phyloP scores from a whole-genome alignment of 2,113 vertebrate species.

The Plecturocebus donacophilus region DNA sequence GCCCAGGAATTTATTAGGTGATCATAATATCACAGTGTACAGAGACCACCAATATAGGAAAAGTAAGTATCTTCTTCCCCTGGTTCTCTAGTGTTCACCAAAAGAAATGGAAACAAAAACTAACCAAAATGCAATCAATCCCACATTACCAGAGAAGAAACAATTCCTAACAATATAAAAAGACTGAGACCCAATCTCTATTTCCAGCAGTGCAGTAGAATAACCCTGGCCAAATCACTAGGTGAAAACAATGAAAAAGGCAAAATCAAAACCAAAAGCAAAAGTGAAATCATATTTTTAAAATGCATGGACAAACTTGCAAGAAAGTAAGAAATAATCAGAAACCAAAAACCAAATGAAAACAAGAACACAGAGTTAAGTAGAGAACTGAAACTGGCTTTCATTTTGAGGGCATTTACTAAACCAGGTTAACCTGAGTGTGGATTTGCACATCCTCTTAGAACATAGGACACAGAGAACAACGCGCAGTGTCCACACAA shows the following conservation, averaged over 20 bases:
- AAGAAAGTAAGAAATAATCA: conserved; percentile 14
- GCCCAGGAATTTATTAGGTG: not conserved
- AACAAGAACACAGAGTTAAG: not conserved
- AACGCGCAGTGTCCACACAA: not conserved
- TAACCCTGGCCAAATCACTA: not conserved
- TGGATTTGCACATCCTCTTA: not conserved
- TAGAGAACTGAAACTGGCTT: not conserved
- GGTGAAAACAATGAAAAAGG: not conserved
- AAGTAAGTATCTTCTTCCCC: not conserved
- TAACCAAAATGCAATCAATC: not conserved
- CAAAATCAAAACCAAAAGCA: not conserved
- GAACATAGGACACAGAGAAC: not conserved
- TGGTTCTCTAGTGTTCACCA: not conserved
- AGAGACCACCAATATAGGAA: not conserved
- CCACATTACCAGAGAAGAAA: not conserved
- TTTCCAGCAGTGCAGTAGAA: not conserved
- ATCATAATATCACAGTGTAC: not conserved
- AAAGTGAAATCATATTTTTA: not conserved
- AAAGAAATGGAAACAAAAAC: not conserved
- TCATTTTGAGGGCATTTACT: not conserved
- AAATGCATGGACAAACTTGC: not conserved
- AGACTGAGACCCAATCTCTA: not conserved
- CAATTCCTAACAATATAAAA: not conserved
- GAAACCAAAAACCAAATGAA: conserved; percentile 10
- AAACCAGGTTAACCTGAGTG: not conserved